phyloP scores from a whole-genome alignment of 1,140 invertebrate genomes.

The Mizuhopecten yessoensis region DNA sequence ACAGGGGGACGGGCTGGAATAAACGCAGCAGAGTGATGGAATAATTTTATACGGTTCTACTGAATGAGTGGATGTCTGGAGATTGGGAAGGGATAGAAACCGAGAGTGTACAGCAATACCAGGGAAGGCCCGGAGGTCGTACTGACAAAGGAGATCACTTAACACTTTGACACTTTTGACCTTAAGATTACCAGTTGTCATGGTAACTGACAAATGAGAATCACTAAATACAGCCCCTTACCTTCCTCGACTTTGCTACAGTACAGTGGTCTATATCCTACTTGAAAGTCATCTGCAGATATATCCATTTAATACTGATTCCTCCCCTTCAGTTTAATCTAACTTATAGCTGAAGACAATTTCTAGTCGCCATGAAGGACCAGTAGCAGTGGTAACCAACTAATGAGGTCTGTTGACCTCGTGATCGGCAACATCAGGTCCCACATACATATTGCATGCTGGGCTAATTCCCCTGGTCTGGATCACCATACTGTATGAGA shows the following conservation, averaged over 20 bases:
- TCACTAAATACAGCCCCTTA: neutral
- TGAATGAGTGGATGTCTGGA: neutral
- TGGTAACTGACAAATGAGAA: neutral
- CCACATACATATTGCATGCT: neutral
- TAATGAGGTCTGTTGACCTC: neutral
- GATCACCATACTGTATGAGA: neutral
- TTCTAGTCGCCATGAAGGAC: neutral
- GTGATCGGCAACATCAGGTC: neutral
- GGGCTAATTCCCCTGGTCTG: neutral
- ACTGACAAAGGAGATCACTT: neutral
- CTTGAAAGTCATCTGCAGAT: neutral
- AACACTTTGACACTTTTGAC: neutral
- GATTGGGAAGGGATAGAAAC: neutral
- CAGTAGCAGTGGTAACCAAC: neutral
- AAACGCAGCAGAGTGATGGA: neutral
- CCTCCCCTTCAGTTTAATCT: neutral
- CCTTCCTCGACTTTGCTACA: neutral
- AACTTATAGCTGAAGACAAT: neutral
- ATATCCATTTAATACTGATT: neutral
- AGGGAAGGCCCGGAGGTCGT: neutral
- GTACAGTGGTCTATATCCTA: neutral
- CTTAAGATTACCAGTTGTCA: slow-evolving; percentile 38
- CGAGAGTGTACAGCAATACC: neutral
- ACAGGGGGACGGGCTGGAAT: neutral
- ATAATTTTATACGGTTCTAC: neutral